Conservation (phyloP, 1,140 invertebrate species). For the Drosophila seguyi region DNA sequence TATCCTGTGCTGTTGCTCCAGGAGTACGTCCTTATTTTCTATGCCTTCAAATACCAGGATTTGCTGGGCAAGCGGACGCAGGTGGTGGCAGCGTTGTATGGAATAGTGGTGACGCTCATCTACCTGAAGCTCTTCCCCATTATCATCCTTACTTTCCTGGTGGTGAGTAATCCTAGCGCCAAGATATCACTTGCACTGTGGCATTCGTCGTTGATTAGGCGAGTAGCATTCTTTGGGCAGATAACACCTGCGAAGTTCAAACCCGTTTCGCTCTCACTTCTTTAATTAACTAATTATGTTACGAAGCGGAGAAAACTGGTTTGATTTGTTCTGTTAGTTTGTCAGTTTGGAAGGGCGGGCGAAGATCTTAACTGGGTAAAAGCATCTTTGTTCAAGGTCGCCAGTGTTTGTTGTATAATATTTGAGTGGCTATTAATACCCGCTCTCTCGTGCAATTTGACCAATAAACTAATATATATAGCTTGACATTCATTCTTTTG, state of each 20-base stretch:
- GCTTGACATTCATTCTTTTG: constrained; percentile 9
- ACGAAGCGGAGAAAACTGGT: constrained; percentile 33
- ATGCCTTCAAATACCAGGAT: constrained; percentile 88
- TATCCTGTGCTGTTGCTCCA: constrained; percentile 89
- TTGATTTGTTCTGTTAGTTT: constrained; percentile 19
- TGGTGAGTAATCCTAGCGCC: constrained; percentile 86
- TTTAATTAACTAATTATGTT: constrained; percentile 51
- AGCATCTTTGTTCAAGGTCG: constrained; percentile 57
- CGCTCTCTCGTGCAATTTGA: constrained; percentile 29
- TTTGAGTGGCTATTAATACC: constrained; percentile 69
- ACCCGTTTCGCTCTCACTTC: constrained; percentile 39
- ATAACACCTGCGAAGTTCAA: constrained; percentile 48
- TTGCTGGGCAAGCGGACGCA: constrained; percentile 86
- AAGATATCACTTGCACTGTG: constrained; percentile 15
- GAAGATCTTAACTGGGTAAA: constrained; percentile 41
- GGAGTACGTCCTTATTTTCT: constrained; percentile 88
- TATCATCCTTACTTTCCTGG: constrained; percentile 87
- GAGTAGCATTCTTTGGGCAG: constrained; percentile 6
- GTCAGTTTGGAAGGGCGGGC: not conserved
- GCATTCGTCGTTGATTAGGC: constrained; percentile 49
- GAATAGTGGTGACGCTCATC: constrained; percentile 85
- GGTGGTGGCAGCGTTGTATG: constrained; percentile 86
- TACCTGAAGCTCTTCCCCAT: constrained; percentile 87
- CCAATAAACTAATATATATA: constrained; percentile 25
- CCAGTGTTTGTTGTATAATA: constrained; percentile 67